These are phyloP conservation scores for Linhomoeus sp. DNA, from an alignment of 2,888 invertebrate genomes.

Conservation along the genomic window DNA sequence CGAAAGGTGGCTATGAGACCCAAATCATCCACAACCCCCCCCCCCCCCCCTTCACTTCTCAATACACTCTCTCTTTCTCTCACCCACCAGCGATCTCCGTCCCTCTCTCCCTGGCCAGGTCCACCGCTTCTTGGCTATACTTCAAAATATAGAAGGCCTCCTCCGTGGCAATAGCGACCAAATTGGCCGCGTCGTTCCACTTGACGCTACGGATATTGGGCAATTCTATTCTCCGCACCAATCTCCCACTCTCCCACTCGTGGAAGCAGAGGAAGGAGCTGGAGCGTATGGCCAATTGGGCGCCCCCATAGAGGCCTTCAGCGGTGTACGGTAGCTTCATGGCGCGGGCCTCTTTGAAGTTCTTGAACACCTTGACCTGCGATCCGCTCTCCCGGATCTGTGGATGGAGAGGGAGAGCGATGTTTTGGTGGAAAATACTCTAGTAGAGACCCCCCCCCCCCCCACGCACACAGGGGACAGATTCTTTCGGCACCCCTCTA, in stretches of 20 bases:
- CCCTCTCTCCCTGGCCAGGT: constrained; percentile 44
- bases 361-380: constrained; percentile 79
- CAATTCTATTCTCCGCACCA: constrained; percentile 86
- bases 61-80: no score
- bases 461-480: no score
- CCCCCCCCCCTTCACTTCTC: no score
- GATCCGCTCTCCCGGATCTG: constrained; percentile 58
- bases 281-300: constrained; percentile 69
- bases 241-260: constrained; percentile 82
- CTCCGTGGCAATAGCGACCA: constrained; percentile 83
- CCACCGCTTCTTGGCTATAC: constrained; percentile 63
- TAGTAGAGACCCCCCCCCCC: no score
- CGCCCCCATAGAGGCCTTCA: constrained; percentile 58
- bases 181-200: constrained; percentile 86
- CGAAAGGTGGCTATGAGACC: no score
- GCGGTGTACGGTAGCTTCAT: constrained; percentile 82
- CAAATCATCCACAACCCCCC: no score
- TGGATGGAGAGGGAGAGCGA: no score
- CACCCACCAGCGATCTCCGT: background rate
- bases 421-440: no score
- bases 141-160: constrained; percentile 82
- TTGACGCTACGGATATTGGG: constrained; percentile 55
- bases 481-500: no score
- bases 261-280: constrained; percentile 81
- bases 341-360: constrained; percentile 50